Base-by-base conservation (phyloP, 1,140 invertebrate species). In the Drosophila nasuta region DNA sequence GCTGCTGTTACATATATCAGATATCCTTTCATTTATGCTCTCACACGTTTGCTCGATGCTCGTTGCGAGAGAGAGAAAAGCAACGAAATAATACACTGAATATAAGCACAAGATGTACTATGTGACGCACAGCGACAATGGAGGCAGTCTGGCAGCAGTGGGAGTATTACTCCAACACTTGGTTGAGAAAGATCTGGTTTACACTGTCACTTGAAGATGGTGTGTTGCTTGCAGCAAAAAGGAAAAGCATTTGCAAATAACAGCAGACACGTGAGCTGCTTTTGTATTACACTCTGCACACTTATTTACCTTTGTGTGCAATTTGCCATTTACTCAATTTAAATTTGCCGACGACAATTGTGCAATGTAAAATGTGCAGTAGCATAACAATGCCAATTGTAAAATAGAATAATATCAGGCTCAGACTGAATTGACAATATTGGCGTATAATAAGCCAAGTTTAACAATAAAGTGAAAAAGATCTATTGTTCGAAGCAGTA, bases 281-380 rank as follows among this genome's bases (percentile, higher is more conserved):
- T 72, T 57, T 70, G 43, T 60, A 28, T 63, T 65, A 15, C 8
- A 57, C 20, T 25, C 20, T 25, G 20, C 20, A 25, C 20, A 25
- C 28, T 3, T 64, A 60, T 76, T 63, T 73, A 52, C 70, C 52
- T 87, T 69, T 70, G 69, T 54, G 66, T 83, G 74, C 85, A 89
- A 83, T 88, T 88, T 88, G 77, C 85, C 80, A 80, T 88, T 83
- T 87, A 89, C 82, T 89, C 85, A 88, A 89, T 87, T 88, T 88
- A 83, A 83, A 76, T 82, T 71, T 86, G 60, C 73, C 64, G 73
- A 66, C 73, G 77, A 66, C 73, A 41, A 74, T 85, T 77, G 67
- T 74, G 51, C n/a, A 57, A 20, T 57, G 15, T 20, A 17, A 35
- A 57, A 57, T 41, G 5, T 57, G 74, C 51, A 77, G 66, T 51